Base-by-base conservation (phyloP, 2,888 invertebrate species). In the Eremobia ochroleuca region DNA sequence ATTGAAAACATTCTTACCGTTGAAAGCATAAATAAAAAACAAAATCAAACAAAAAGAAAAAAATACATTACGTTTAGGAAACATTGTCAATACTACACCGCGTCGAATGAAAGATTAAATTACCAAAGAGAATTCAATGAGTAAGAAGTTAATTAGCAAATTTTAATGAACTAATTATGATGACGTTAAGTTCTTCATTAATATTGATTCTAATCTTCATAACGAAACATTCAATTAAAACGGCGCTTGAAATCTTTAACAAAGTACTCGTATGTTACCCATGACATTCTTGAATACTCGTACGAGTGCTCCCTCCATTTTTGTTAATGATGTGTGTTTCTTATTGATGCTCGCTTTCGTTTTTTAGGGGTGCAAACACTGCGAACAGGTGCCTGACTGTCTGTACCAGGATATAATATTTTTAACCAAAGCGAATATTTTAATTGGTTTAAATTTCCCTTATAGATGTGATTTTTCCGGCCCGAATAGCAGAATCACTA, bases 31-130 rank as follows among this genome's bases (percentile, higher is more conserved):
- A 1, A 74, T 37, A 46, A 66, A 13, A 15, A 59, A 59, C 11
- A 59, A 5, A 40, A n/a, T 13, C 0, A 46, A 13, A 66, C 4
- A 69, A 9, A 69, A 4, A 13, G 13, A 18, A 58, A 43, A 73
- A 34, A 31, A 2, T 1, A 55, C 0, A 43, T n/a, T 0, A 6
- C 69, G 69, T 46, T 69, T 72, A 9, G 8, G 8, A 31, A 25
- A 40, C 83, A 83, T 83, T 28, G 55, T 85, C 46, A 69, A 21
- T 25, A 67, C 69, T 64, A 9, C 28, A 46, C 65, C 5, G n/a
- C 13, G n/a, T 11, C 61, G 0, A 46, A 15, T n/a, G 43, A 49
- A 49, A 13, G 43, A 49, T 34, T 58, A 52, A 69, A 9, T 25
- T 46, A 59, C n/a, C 25, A 31, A 15, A 0, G 25, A 37, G 25